These are phyloP conservation scores for Thera obeliscata DNA, from an alignment of 2,888 invertebrate genomes.

Conservation along the genomic window DNA sequence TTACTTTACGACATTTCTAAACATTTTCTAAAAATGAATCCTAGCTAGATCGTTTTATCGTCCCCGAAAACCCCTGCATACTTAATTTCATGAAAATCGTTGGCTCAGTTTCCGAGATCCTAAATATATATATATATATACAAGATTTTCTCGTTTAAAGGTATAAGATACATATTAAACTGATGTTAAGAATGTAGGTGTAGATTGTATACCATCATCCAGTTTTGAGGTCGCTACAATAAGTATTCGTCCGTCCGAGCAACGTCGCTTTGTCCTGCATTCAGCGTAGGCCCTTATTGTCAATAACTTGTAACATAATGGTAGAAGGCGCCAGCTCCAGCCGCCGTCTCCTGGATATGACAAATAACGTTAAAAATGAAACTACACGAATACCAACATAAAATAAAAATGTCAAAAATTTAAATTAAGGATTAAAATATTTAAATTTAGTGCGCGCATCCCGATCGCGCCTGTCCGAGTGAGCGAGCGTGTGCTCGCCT, in stretches of 20 bases:
- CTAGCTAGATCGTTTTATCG: too few relatives aligned
- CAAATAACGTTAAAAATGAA: slow-evolving; percentile 84
- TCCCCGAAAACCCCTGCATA: too few relatives aligned
- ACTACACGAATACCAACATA: slow-evolving; percentile 84
- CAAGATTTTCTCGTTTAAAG: too few relatives aligned
- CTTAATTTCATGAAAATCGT: too few relatives aligned
- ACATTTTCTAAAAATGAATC: too few relatives aligned
- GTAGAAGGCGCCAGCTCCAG: slow-evolving; percentile 73
- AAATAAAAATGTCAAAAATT: slow-evolving; percentile 85
- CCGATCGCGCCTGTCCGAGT: slow-evolving; percentile 61
- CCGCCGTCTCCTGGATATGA: slow-evolving; percentile 78
- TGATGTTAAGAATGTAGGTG: too few relatives aligned
- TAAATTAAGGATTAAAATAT: slow-evolving; percentile 85
- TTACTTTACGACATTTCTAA: too few relatives aligned
- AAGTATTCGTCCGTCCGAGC: slow-evolving; percentile 32
- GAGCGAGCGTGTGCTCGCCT: slow-evolving; percentile 39
- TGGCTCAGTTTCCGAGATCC: too few relatives aligned
- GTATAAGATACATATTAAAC: too few relatives aligned
- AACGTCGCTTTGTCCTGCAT: slow-evolving; percentile 38
- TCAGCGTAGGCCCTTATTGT: slow-evolving; percentile 48
- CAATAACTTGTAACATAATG: slow-evolving; percentile 62
- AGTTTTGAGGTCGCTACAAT: slow-evolving; percentile 1
- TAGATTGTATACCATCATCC: too few relatives aligned
- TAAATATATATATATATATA: too few relatives aligned
- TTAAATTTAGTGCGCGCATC: slow-evolving; percentile 83